Evolutionary conservation across 2,888 invertebrate species (phyloP).

Genomic region (Latrodectus elegans): DNA sequence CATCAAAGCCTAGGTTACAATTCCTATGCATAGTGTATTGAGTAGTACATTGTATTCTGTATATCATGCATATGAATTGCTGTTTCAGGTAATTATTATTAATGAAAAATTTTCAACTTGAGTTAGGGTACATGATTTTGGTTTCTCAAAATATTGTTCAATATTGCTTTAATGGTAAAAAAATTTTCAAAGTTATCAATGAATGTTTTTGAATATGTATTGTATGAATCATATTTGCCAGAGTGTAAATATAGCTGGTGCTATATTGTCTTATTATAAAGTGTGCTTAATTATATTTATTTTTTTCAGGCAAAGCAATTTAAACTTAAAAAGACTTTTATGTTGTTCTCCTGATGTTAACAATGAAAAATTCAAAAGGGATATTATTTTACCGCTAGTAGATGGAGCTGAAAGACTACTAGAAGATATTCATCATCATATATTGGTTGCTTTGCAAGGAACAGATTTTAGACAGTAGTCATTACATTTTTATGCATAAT

Average conservation of each 20-base stretch:
- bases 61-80: too few relatives aligned
- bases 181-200: not conserved
- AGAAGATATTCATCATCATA: constrained; percentile 38
- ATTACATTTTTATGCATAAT: not conserved
- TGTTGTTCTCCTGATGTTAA: constrained; percentile 4
- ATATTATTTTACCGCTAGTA: constrained; percentile 22
- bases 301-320: constrained; percentile 37
- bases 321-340: constrained; percentile 22
- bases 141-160: too few relatives aligned
- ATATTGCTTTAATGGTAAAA: not conserved
- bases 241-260: too few relatives aligned
- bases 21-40: too few relatives aligned
- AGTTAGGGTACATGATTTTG: too few relatives aligned
- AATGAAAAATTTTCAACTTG: too few relatives aligned
- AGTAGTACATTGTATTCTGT: too few relatives aligned
- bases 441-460: constrained; percentile 23
- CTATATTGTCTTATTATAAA: too few relatives aligned
- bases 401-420: constrained; percentile 34
- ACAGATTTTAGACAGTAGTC: constrained; percentile 12
- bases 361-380: constrained; percentile 10
- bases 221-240: too few relatives aligned
- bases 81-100: too few relatives aligned
- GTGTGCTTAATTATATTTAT: not conserved
- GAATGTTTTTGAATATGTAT: too few relatives aligned
- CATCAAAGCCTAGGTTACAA: too few relatives aligned